Conservation (phyloP, 2,113 vertebrate species). For the Pseudonaja textilis region DNA sequence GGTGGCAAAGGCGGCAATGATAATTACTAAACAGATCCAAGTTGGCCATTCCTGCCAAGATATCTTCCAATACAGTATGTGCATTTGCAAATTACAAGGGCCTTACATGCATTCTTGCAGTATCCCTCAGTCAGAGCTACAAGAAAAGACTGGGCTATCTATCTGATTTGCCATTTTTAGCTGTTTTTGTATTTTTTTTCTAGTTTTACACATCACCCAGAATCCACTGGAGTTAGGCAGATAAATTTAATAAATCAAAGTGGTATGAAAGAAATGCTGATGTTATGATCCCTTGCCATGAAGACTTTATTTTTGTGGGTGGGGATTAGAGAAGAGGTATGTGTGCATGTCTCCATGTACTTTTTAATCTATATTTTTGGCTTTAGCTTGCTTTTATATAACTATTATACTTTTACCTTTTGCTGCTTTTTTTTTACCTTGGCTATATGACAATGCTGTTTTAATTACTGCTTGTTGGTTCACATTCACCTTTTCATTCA, state of each 20-base stretch:
- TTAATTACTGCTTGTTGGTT: not conserved
- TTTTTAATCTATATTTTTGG: not conserved
- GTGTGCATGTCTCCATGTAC: not conserved
- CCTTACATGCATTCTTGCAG: not conserved
- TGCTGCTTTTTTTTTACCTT: not conserved
- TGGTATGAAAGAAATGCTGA: not conserved
- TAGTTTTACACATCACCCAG: not conserved
- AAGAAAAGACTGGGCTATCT: not conserved
- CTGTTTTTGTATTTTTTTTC: not conserved
- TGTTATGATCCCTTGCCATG: not conserved
- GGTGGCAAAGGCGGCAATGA: not conserved
- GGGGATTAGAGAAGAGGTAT: not conserved
- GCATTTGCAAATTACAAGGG: not conserved
- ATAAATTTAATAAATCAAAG: not conserved
- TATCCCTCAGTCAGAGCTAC: not conserved
- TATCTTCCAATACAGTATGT: not conserved
- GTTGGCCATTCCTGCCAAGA: not conserved
- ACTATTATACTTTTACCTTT: not conserved
- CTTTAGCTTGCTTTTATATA: not conserved
- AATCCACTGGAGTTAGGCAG: not conserved
- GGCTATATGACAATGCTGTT: not conserved
- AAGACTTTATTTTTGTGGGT: not conserved
- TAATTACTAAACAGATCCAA: not conserved
- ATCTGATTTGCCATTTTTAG: not conserved
- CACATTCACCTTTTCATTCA: not conserved